These are phyloP conservation scores for Chiridota heheva DNA, from an alignment of 35 echinoderm and acorn worm species.

Conservation along the genomic window DNA sequence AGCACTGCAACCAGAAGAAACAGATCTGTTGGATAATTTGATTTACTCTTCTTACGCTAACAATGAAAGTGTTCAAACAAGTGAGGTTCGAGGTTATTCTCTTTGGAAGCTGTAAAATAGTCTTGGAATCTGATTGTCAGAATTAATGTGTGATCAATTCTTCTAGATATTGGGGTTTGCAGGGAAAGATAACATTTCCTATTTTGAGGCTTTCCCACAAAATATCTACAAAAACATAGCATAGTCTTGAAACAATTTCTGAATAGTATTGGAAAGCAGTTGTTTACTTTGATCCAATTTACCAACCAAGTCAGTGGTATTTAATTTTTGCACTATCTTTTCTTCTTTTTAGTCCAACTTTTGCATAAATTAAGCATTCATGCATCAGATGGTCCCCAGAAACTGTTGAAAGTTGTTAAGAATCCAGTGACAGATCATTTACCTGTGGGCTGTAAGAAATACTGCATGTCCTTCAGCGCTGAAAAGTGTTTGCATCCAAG, in stretches of 20 bases:
- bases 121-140: too few species aligned
- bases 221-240: background rate
- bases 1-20: background rate
- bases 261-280: too few species aligned
- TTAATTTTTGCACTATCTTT: background rate
- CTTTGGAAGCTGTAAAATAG: too few species aligned
- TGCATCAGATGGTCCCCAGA: slow-evolving; percentile 96
- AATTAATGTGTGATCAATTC: too few species aligned
- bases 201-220: background rate
- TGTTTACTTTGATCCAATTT: too few species aligned
- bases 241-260: too few species aligned
- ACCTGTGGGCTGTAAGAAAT: slow-evolving; percentile 76
- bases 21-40: background rate
- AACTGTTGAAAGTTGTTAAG: slow-evolving; percentile 92
- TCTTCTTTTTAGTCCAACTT: slow-evolving; percentile 68
- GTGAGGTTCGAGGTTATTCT: background rate
- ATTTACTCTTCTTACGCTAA: background rate
- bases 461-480: slow-evolving; percentile 65
- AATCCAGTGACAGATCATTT: slow-evolving; percentile 86
- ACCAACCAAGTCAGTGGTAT: too few species aligned
- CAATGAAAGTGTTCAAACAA: background rate
- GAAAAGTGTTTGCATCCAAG: slow-evolving; percentile 79
- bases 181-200: too few species aligned
- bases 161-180: too few species aligned
- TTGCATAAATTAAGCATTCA: slow-evolving; percentile 96